Conservation (phyloP, 2,797 vertebrate genomes). For the Artibeus lituratus region DNA sequence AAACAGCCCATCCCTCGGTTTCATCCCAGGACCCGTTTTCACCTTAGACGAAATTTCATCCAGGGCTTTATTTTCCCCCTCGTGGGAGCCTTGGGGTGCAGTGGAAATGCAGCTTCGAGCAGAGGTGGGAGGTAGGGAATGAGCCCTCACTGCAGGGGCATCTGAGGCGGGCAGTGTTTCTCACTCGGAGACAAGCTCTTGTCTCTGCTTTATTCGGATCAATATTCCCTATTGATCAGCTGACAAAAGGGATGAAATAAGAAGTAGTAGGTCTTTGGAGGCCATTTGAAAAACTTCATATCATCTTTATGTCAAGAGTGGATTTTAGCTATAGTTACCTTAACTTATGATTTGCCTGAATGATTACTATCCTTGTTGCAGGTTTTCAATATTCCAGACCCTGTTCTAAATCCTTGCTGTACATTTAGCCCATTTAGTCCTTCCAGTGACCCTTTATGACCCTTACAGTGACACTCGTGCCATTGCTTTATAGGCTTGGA, state of each 20-base stretch:
- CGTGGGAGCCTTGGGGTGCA: neutral
- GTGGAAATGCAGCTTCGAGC: neutral
- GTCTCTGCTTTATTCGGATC: neutral
- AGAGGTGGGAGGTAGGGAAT: neutral
- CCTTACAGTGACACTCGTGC: too few species aligned
- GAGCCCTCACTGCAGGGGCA: neutral
- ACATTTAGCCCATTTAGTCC: neutral
- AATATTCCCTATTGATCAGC: neutral
- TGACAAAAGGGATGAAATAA: neutral
- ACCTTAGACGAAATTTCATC: slow-evolving; percentile 27
- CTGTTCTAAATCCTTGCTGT: neutral
- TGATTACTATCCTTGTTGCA: neutral
- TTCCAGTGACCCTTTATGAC: neutral
- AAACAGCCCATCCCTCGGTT: slow-evolving; percentile 36
- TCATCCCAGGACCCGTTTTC: slow-evolving; percentile 46
- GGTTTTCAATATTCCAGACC: neutral
- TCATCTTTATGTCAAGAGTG: neutral
- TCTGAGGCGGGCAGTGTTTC: neutral
- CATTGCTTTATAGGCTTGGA: neutral
- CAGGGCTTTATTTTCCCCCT: slow-evolving; percentile 4
- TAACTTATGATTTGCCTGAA: neutral
- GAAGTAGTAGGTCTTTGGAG: neutral
- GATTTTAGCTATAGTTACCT: neutral
- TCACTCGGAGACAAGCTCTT: neutral
- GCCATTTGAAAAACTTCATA: neutral